Conservation (phyloP, 2,113 vertebrate species). For the Mixornis gularis region DNA sequence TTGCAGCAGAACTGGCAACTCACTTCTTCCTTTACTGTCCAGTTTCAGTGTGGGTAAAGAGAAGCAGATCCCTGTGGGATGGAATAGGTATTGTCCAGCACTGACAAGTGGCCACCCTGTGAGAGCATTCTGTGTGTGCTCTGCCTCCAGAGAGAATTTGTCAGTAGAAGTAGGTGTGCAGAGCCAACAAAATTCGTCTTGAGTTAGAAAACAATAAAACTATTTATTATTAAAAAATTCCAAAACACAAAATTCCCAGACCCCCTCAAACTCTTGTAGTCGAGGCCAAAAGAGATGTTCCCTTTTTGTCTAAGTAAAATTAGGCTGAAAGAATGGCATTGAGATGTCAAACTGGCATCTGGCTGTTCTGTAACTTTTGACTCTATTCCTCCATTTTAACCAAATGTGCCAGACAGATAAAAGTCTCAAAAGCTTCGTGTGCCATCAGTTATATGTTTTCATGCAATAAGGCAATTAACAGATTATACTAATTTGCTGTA, state of each 20-base stretch:
- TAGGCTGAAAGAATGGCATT: neutral
- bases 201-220: neutral
- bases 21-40: neutral
- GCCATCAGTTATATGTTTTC: neutral
- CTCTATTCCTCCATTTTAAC: neutral
- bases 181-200: neutral
- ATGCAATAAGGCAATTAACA: neutral
- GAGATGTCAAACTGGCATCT: neutral
- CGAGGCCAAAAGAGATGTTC: accelerated
- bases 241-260: neutral
- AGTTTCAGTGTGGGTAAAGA: neutral
- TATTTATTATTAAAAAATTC: neutral
- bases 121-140: neutral
- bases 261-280: neutral
- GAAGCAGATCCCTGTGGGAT: neutral
- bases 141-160: neutral
- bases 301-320: neutral
- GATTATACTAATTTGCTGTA: neutral
- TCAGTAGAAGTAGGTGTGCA: neutral
- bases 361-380: neutral
- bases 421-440: neutral
- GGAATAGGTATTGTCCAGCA: neutral
- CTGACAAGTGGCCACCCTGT: neutral
- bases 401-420: neutral
- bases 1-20: neutral